These are phyloP conservation scores for Sylvietta virens DNA, from an alignment of 2,113 vertebrate genomes.

Conservation along the genomic window DNA sequence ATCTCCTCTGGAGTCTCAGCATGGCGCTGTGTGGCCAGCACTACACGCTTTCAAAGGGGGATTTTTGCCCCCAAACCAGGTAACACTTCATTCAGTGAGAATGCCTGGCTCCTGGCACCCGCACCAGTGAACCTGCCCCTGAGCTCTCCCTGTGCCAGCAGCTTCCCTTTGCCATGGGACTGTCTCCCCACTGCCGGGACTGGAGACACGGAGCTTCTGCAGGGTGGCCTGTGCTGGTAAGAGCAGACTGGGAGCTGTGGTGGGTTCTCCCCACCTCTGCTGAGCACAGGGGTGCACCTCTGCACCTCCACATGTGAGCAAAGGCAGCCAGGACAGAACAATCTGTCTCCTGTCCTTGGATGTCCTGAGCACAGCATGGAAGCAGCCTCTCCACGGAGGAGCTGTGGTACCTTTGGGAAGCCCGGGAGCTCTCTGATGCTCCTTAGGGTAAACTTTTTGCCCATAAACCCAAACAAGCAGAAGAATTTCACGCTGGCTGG, in stretches of 20 bases:
- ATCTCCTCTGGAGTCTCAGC: background rate
- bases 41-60: background rate
- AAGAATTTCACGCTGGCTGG: background rate
- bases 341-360: background rate
- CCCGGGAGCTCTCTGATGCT: background rate
- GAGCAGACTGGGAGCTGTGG: background rate
- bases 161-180: background rate
- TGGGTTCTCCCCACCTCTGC: background rate
- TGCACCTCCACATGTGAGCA: background rate
- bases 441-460: background rate
- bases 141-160: background rate
- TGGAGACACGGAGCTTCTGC: rapidly evolving
- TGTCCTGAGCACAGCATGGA: background rate
- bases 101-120: background rate
- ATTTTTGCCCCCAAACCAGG: background rate
- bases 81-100: background rate
- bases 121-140: background rate
- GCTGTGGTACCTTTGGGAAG: background rate
- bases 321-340: background rate
- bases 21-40: background rate
- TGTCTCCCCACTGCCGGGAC: background rate
- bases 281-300: too few species aligned
- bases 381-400: background rate
- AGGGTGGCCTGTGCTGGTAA: background rate
- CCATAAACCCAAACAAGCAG: background rate